A percentile compares a stretch with the other conserved stretches of the same genome.
Evolutionary conservation across 2,888 invertebrate species (phyloP).

Genomic region (Andricus quercusramuli): DNA sequence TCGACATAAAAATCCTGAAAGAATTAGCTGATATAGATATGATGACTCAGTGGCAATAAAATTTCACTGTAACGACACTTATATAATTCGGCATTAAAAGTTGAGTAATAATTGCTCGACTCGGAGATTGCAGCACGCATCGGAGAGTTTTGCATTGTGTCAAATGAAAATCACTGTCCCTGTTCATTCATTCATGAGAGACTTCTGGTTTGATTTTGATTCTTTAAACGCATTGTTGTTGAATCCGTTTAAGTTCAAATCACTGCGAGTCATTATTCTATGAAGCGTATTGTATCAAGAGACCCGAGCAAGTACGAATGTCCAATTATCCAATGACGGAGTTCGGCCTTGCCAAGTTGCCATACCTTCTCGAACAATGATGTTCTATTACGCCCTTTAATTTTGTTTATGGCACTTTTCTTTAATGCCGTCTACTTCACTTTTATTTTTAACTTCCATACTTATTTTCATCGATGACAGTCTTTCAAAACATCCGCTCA

Average conservation of each 20-base stretch:
- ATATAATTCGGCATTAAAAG: slow-evolving; percentile 12
- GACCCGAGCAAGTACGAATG: slow-evolving; percentile 49
- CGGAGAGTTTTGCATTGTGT: slow-evolving; percentile 13
- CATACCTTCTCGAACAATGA: slow-evolving; percentile 68
- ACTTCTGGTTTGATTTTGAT: slow-evolving; percentile 38
- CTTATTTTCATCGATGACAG: not conserved
- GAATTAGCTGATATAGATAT: not conserved
- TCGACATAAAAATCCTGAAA: not conserved
- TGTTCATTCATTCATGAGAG: slow-evolving; percentile 26
- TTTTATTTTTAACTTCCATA: not conserved
- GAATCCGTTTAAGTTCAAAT: slow-evolving; percentile 22
- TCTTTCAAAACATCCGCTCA: not conserved
- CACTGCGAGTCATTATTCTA: slow-evolving; percentile 32
- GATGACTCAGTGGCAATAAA: not conserved
- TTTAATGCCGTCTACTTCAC: slow-evolving; percentile 16
- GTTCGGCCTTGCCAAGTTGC: slow-evolving; percentile 71
- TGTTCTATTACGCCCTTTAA: slow-evolving; percentile 62
- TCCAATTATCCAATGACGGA: slow-evolving; percentile 65
- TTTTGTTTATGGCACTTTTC: slow-evolving; percentile 57
- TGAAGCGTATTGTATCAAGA: slow-evolving; percentile 26
- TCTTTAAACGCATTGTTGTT: slow-evolving; percentile 39
- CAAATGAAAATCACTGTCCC: slow-evolving; percentile 20
- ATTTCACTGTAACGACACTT: not conserved
- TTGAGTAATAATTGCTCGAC: slow-evolving; percentile 15
- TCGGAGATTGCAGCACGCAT: not conserved